These are phyloP conservation scores for Romanomermis culicivorax DNA, from an alignment of 2,888 invertebrate genomes.

Conservation along the genomic window DNA sequence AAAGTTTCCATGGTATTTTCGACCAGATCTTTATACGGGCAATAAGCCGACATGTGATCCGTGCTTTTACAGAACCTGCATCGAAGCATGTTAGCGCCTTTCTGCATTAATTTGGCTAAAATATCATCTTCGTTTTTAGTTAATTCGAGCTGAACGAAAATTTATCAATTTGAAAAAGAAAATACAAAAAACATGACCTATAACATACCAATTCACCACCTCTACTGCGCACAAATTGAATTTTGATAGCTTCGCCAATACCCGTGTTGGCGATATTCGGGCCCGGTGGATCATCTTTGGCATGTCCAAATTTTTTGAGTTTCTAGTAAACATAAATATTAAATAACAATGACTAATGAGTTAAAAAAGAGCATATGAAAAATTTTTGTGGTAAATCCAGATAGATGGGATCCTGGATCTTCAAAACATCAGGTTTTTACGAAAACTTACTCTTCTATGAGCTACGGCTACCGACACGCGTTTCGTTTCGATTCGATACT, in stretches of 20 bases:
- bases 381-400: background rate
- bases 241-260: conserved; percentile 78
- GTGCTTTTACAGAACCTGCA: conserved; percentile 55
- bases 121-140: conserved; percentile 8
- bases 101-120: background rate
- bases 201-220: conserved; percentile 18
- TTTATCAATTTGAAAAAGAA: background rate
- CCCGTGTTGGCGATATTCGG: conserved; percentile 94
- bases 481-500: conserved; percentile 75
- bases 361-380: background rate
- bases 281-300: conserved; percentile 71
- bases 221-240: conserved; percentile 42
- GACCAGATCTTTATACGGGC: conserved; percentile 78
- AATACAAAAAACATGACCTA: background rate
- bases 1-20: conserved; percentile 10
- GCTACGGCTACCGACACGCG: conserved; percentile 59
- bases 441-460: conserved; percentile 43
- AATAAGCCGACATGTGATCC: conserved; percentile 93
- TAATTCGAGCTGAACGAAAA: conserved; percentile 4
- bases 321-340: conserved; percentile 33
- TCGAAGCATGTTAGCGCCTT: conserved; percentile 40
- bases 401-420: background rate
- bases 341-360: conserved; percentile 5
- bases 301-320: conserved; percentile 86
- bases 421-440: background rate